Percentiles rank a stretch among this genome's conserved stretches.
These are phyloP conservation scores for Parasteatoda lunata DNA, from an alignment of 2,888 invertebrate genomes.

Conservation along the genomic window DNA sequence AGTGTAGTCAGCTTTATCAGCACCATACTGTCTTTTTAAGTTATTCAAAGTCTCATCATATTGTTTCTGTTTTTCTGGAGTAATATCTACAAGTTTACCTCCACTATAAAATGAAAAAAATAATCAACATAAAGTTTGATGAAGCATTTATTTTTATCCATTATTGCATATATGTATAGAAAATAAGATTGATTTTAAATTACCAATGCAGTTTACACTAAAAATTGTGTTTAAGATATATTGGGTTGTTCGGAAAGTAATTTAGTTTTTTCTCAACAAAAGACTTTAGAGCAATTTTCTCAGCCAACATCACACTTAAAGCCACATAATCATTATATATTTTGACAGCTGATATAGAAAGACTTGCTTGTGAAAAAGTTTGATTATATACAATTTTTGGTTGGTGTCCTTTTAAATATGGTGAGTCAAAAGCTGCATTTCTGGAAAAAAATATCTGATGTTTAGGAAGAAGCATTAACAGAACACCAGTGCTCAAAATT, in stretches of 20 bases:
- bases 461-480: too few species aligned
- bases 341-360: too few species aligned
- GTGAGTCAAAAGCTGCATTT: too few species aligned
- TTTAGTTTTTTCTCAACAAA: background rate
- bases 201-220: background rate
- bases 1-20: conserved; percentile 88
- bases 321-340: too few species aligned
- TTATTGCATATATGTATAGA: background rate
- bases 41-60: conserved; percentile 86
- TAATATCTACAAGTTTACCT: conserved; percentile 87
- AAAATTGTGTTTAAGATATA: background rate
- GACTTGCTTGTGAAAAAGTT: too few species aligned
- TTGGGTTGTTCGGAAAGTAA: too few species aligned
- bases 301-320: too few species aligned
- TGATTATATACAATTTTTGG: too few species aligned
- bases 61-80: conserved; percentile 84
- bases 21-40: conserved; percentile 84
- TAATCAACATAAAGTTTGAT: background rate
- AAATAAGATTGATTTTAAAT: background rate
- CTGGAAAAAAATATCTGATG: too few species aligned
- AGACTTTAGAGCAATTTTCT: background rate
- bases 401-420: too few species aligned
- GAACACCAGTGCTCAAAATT: too few species aligned
- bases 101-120: conserved; percentile 76
- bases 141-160: background rate